phyloP scores from a whole-genome alignment of 2,797 vertebrate species.

The Trichosurus vulpecula region DNA sequence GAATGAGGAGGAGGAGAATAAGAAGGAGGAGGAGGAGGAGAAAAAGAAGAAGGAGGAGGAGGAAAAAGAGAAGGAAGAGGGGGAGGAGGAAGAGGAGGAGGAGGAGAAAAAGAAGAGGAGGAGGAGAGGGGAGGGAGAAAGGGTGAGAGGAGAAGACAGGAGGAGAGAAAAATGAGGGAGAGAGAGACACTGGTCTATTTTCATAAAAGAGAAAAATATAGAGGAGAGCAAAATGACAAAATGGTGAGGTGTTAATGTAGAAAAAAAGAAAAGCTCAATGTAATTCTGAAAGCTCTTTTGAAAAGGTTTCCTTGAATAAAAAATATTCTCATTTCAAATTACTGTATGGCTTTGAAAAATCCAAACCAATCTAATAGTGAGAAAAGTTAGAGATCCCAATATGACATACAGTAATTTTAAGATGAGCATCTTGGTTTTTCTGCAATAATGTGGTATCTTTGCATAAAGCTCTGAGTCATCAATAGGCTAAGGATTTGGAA shows the following conservation, averaged over 20 bases:
- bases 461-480: conserved; percentile 73
- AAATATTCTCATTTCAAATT: conserved; percentile 50
- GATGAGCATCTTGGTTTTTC: conserved; percentile 66
- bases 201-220: conserved; percentile 54
- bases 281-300: conserved; percentile 42
- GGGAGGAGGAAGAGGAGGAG: no score
- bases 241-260: conserved; percentile 47
- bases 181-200: conserved; percentile 41
- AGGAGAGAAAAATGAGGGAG: no score
- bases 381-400: conserved; percentile 64
- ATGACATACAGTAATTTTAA: conserved; percentile 68
- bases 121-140: no score
- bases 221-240: conserved; percentile 34
- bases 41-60: no score
- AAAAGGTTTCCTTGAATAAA: conserved; percentile 51
- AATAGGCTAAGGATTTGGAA: conserved; percentile 74
- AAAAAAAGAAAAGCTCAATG: not conserved
- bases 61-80: no score
- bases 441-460: conserved; percentile 70
- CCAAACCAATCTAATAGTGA: conserved; percentile 54
- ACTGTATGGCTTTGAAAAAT: conserved; percentile 64
- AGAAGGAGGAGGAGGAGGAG: rapidly evolving
- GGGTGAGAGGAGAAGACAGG: no score
- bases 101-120: no score
- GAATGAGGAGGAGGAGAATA: no score